phyloP scores from a whole-genome alignment of 2,888 invertebrate species.

The Pemphredon lugubris region DNA sequence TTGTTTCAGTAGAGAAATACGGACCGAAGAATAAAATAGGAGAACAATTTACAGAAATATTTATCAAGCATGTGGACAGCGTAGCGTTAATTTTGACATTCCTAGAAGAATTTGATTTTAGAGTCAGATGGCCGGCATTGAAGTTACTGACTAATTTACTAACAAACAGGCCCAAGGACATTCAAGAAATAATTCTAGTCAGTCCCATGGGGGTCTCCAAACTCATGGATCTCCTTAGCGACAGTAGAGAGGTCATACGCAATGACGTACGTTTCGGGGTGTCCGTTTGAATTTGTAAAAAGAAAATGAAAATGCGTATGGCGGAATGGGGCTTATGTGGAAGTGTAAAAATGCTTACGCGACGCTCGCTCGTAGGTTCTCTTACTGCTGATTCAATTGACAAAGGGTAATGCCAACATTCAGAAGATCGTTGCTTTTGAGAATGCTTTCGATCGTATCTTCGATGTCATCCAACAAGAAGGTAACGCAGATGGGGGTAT shows the following conservation, averaged over 20 bases:
- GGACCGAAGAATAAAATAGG: conserved; percentile 85
- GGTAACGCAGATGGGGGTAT: conserved; percentile 97
- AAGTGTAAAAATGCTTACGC: neutral
- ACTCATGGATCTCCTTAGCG: conserved; percentile 97
- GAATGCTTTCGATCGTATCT: conserved; percentile 97
- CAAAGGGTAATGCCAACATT: conserved; percentile 97
- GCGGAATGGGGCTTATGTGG: neutral
- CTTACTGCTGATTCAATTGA: conserved; percentile 94
- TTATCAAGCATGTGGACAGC: conserved; percentile 94
- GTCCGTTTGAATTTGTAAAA: neutral
- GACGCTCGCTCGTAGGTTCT: conserved; percentile 84
- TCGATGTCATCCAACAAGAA: conserved; percentile 95
- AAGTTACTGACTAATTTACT: conserved; percentile 94
- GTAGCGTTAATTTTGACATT: conserved; percentile 91
- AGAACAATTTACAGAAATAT: conserved; percentile 98
- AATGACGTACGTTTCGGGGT: conserved; percentile 92
- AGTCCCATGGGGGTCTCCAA: conserved; percentile 99
- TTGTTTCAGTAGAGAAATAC: conserved; percentile 74
- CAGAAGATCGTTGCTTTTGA: conserved; percentile 99
- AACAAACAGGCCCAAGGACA: conserved; percentile 91
- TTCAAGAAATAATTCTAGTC: conserved; percentile 92
- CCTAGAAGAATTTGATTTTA: conserved; percentile 97
- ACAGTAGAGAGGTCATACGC: conserved; percentile 96
- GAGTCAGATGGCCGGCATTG: conserved; percentile 94
- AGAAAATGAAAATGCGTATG: neutral